Base-by-base conservation (phyloP, 2,797 vertebrate species). In the Syndactyla subalaris region DNA sequence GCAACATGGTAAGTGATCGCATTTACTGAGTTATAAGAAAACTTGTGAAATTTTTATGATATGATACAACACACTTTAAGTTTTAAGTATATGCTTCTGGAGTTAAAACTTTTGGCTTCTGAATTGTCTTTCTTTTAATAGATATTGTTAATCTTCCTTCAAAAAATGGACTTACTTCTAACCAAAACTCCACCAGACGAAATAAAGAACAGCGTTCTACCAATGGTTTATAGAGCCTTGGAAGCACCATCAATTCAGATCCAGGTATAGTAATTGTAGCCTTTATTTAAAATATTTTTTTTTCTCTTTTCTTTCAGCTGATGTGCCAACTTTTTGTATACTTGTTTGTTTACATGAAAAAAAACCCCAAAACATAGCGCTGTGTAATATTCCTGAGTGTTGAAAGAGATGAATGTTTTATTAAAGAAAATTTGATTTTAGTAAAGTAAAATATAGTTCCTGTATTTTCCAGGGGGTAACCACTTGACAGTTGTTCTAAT, bases 131-230 rank as follows among this genome's bases (percentile, higher is more conserved):
- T 74, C 79, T 88, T 96, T 87, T 85, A 70, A 95, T 96, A 99
- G 99, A 99, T 99, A 97, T 97, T 99, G 81, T 97, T 99, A 97
- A 99, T 99, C 97, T 99, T 99, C 97, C 97, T 99, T 91, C 99
- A 99, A 99, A 99, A 99, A 98, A 99, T 99, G 99, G 99, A 99
- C 93, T 98, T 99, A 29, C 98, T 99, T 62, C 97, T 99, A 95
- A 99, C 99, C 85, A 99, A 99, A 98, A 99, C 99, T 4, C 99
- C 99, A 27, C 55, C 99, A 1, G 99, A 99, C 77, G 99, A 99
- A 94, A 99, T 99, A 94, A 99, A 99, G 97, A 99, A 98, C 97
- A 98, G 98, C 6, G 99, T 99, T 63, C 96, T 99, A 23, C 99
- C 99, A 0, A 99, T 99, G 99, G 98, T 99, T 85, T 99, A 99